These are phyloP conservation scores for Thalassarche chlororhynchos DNA, from an alignment of 2,113 vertebrate genomes.

Conservation along the genomic window DNA sequence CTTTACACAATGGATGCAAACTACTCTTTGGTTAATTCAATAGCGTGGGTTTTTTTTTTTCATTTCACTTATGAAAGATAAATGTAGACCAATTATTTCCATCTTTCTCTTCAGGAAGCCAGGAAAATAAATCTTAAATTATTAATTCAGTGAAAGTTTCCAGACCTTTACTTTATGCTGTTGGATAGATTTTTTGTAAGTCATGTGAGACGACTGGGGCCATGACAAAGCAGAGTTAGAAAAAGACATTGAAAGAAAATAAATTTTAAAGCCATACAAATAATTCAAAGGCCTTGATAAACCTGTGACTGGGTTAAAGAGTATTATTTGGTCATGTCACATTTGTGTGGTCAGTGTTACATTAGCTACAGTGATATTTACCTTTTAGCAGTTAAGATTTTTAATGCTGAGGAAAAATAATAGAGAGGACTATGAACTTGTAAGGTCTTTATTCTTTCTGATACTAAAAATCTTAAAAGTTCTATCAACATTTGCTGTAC, in stretches of 20 bases:
- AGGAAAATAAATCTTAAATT: constrained; percentile 20
- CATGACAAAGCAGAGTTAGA: background rate
- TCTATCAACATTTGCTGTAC: background rate
- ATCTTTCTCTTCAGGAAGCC: background rate
- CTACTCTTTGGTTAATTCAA: background rate
- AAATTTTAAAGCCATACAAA: background rate
- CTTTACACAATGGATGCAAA: background rate
- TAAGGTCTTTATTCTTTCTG: background rate
- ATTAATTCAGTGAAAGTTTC: constrained; percentile 6
- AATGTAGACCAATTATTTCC: background rate
- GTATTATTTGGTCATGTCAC: background rate
- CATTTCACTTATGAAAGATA: background rate
- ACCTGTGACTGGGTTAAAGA: background rate
- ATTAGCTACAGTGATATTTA: background rate
- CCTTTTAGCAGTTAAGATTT: background rate
- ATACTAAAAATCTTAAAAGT: background rate
- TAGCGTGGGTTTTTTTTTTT: background rate
- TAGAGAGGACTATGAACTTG: background rate
- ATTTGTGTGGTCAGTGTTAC: background rate
- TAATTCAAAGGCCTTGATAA: background rate
- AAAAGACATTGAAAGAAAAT: background rate
- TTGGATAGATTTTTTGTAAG: background rate
- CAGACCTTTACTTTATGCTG: background rate
- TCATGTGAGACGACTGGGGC: background rate
- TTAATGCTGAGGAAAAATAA: background rate